A percentile compares a stretch with the other conserved stretches of the same genome.
These are phyloP conservation scores for Aleiodes leptofemur DNA, from an alignment of 2,888 invertebrate species.

Conservation along the genomic window DNA sequence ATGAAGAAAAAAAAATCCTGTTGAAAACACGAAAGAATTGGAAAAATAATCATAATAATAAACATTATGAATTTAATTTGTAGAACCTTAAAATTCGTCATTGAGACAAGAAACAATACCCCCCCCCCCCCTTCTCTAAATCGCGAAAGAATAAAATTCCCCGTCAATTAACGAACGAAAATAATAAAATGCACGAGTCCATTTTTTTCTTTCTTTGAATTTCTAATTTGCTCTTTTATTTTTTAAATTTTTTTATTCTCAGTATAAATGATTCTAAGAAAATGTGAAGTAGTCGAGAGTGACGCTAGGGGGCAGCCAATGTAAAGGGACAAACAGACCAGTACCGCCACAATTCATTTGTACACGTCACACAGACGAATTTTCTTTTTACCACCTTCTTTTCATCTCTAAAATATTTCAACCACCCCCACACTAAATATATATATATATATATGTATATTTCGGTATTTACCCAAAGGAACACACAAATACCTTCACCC, in stretches of 20 bases:
- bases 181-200: conserved; percentile 8
- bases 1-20: conserved; percentile 48
- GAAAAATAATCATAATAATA: conserved; percentile 28
- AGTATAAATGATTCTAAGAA: conserved; percentile 18
- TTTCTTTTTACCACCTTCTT: conserved; percentile 30
- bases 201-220: background rate
- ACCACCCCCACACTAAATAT: conserved; percentile 10
- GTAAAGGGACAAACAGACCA: conserved; percentile 21
- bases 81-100: conserved; percentile 35
- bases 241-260: background rate
- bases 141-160: background rate
- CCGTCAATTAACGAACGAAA: conserved; percentile 34
- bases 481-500: conserved; percentile 32
- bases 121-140: background rate
- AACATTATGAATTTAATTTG: conserved; percentile 20
- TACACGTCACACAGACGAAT: conserved; percentile 27
- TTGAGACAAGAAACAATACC: conserved; percentile 47
- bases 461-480: conserved; percentile 7
- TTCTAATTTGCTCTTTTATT: background rate
- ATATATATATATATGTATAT: conserved; percentile 17
- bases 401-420: conserved; percentile 28
- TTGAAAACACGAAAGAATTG: conserved; percentile 46
- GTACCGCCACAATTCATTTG: conserved; percentile 23
- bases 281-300: conserved; percentile 20
- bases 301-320: conserved; percentile 30